These are phyloP conservation scores for Hypercompe scribonia DNA, from an alignment of 2,888 invertebrate genomes.

Conservation along the genomic window DNA sequence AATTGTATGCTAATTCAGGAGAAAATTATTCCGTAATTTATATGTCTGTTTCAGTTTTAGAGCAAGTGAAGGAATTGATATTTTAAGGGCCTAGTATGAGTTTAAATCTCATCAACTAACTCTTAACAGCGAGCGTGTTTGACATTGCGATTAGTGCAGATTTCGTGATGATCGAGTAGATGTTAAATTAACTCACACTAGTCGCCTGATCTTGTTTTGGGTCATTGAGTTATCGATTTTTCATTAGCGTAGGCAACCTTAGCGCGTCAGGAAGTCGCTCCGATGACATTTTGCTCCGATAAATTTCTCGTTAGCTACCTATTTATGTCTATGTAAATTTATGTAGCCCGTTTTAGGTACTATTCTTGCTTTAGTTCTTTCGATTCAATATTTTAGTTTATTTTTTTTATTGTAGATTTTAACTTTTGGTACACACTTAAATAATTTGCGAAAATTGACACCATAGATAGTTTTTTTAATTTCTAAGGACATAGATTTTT, in stretches of 20 bases:
- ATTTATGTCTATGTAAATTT: not conserved
- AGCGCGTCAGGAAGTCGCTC: conserved; percentile 1
- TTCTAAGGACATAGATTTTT: too few species aligned
- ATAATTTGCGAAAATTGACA: not conserved
- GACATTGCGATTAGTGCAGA: too few species aligned
- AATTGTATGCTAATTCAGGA: not conserved
- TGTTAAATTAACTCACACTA: too few species aligned
- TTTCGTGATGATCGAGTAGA: too few species aligned
- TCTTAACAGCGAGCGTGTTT: too few species aligned
- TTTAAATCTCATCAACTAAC: too few species aligned
- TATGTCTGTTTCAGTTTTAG: not conserved
- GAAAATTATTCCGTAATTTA: not conserved
- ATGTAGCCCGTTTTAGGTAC: not conserved
- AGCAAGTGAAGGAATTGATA: conserved; percentile 3
- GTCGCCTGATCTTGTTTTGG: conserved; percentile 7
- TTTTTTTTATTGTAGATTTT: not conserved
- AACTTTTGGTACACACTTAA: not conserved
- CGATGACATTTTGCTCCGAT: not conserved
- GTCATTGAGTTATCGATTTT: conserved; percentile 21
- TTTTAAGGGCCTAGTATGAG: conserved; percentile 5
- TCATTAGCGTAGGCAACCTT: conserved; percentile 10
- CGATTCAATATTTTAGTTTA: too few species aligned
- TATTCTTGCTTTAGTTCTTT: not conserved
- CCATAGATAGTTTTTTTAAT: too few species aligned
- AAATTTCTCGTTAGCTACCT: not conserved